phyloP scores from a whole-genome alignment of 1,140 invertebrate genomes.

The Bombus haemorrhoidalis region DNA sequence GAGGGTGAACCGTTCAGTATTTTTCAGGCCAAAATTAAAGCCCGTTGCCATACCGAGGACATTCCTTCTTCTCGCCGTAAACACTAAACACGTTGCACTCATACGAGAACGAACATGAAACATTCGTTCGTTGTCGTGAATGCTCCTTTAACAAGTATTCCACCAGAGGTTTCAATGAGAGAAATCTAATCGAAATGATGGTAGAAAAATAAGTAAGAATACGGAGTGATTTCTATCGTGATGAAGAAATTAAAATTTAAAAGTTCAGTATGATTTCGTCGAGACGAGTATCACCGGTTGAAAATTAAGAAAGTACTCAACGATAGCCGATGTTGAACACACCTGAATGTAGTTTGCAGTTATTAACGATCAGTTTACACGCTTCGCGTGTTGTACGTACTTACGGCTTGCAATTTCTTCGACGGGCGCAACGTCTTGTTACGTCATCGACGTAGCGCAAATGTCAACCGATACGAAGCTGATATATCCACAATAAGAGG shows the following conservation, averaged over 20 bases:
- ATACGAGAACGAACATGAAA: background rate
- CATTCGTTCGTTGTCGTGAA: background rate
- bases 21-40: constrained; percentile 58
- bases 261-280: background rate
- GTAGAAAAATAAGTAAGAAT: background rate
- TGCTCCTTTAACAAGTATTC: background rate
- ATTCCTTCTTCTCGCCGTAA: background rate
- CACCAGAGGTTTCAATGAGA: background rate
- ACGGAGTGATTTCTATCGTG: background rate
- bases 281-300: background rate
- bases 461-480: background rate
- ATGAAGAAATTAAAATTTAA: background rate
- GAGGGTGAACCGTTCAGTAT: background rate
- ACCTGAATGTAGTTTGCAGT: constrained; percentile 48
- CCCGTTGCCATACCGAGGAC: background rate
- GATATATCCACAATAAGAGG: background rate
- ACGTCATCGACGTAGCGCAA: constrained; percentile 28
- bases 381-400: constrained; percentile 42
- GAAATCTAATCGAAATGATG: background rate
- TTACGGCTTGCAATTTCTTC: constrained; percentile 26
- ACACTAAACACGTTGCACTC: background rate
- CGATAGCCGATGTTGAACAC: constrained; percentile 9
- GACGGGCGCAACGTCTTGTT: constrained; percentile 54
- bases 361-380: constrained; percentile 70
- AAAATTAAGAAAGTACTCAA: background rate